phyloP scores from a whole-genome alignment of 1,140 invertebrate species.

The Megathymus violae region DNA sequence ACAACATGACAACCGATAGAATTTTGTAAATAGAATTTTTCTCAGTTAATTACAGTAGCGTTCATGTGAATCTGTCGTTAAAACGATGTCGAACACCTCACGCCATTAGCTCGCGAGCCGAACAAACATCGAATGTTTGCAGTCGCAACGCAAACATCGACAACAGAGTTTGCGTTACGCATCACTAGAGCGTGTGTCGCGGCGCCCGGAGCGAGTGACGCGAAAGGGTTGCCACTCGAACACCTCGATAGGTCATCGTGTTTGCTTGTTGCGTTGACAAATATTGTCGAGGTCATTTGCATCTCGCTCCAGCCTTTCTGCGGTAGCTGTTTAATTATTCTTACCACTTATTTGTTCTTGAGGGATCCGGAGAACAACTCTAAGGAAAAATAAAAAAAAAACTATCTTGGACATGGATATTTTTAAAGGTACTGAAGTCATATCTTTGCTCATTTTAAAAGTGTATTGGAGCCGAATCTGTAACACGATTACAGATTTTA shows the following conservation, averaged over 20 bases:
- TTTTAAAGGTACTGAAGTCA: too few species aligned
- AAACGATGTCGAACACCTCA: constrained; percentile 58
- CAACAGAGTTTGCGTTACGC: constrained; percentile 80
- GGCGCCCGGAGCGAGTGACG: constrained; percentile 52
- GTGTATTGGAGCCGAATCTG: too few species aligned
- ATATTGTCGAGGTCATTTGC: constrained; percentile 68
- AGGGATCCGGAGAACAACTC: constrained; percentile 12
- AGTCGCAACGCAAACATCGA: constrained; percentile 77
- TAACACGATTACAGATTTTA: too few species aligned
- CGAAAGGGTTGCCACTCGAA: constrained; percentile 77
- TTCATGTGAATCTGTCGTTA: constrained; percentile 67
- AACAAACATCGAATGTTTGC: constrained; percentile 80
- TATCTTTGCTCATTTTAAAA: too few species aligned
- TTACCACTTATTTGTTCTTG: constrained; percentile 40
- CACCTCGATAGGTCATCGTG: constrained; percentile 77
- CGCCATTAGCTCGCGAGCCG: constrained; percentile 74
- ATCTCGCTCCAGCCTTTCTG: constrained; percentile 44
- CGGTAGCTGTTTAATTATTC: constrained; percentile 51
- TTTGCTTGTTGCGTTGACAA: constrained; percentile 75
- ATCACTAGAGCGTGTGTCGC: constrained; percentile 77
- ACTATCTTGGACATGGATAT: too few species aligned
- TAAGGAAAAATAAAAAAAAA: constrained; percentile 8
- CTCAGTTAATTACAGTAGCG: constrained; percentile 71
- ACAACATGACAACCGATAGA: neutral
- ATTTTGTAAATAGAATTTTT: constrained; percentile 24